A percentile compares a stretch with the other conserved stretches of the same genome.
phyloP scores from a whole-genome alignment of 2,888 invertebrate genomes.

The Elegia similella region DNA sequence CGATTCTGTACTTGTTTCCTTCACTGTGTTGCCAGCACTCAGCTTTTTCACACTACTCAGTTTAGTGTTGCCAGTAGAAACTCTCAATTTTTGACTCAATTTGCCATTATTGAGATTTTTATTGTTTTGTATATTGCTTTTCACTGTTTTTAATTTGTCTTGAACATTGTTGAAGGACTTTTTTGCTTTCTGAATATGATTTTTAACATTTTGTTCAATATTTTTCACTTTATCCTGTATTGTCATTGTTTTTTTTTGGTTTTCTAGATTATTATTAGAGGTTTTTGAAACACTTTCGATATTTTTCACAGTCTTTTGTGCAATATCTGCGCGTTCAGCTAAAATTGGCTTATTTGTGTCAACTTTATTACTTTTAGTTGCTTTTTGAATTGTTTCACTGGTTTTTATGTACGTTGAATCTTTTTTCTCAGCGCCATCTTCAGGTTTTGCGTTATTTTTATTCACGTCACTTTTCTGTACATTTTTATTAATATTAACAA shows the following conservation, averaged over 20 bases:
- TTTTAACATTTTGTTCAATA: too few species aligned
- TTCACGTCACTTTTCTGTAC: conserved; percentile 4
- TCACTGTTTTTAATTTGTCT: conserved; percentile 15
- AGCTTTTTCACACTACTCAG: conserved; percentile 1
- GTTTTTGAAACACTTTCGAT: background rate
- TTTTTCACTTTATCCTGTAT: too few species aligned
- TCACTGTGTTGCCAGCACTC: conserved; percentile 22
- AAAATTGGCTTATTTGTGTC: conserved; percentile 16
- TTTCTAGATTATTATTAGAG: background rate
- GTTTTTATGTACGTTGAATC: conserved; percentile 18
- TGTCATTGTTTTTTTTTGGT: background rate
- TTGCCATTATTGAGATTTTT: conserved; percentile 12
- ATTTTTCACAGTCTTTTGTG: background rate
- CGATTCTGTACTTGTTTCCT: conserved; percentile 29
- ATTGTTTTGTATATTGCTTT: conserved; percentile 19
- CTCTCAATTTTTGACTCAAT: conserved; percentile 7
- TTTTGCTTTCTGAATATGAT: background rate
- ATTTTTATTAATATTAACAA: background rate
- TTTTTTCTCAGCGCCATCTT: conserved; percentile 17
- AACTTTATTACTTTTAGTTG: conserved; percentile 17
- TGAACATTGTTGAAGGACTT: background rate
- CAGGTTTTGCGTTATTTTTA: conserved; percentile 11
- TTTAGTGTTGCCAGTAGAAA: conserved; percentile 19
- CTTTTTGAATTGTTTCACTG: conserved; percentile 13
- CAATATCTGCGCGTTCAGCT: background rate